Percentiles rank a stretch among this genome's conserved stretches.
Evolutionary conservation across 2,797 vertebrate species (phyloP).

Genomic region (Ctenochaetus hawaiiensis): DNA sequence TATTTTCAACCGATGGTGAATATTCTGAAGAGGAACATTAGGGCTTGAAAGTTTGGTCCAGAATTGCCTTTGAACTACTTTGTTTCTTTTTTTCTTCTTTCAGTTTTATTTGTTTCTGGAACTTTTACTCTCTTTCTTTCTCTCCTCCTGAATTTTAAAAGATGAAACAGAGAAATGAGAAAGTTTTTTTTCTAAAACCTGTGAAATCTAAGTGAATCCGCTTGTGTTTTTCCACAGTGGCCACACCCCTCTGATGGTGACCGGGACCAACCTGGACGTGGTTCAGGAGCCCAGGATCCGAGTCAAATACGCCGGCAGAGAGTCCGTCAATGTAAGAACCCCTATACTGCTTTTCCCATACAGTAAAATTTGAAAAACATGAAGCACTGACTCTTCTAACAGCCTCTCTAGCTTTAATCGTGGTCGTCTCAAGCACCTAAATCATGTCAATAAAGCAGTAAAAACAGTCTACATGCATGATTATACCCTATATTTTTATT

Average conservation of each 20-base stretch:
- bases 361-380: not conserved
- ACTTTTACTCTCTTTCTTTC: not conserved
- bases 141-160: not conserved
- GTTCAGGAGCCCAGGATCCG: slow-evolving; percentile 96
- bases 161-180: not conserved
- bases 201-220: not conserved
- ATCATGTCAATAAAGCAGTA: slow-evolving; percentile 75
- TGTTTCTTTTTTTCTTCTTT: slow-evolving; percentile 1
- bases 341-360: not conserved
- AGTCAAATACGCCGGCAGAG: slow-evolving; percentile 93
- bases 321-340: slow-evolving; percentile 95
- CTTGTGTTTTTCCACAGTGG: slow-evolving; percentile 83
- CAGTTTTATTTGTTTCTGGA: not conserved
- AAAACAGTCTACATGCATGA: slow-evolving; percentile 64
- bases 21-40: slow-evolving; percentile 30
- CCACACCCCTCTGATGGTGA: slow-evolving; percentile 93
- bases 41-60: slow-evolving; percentile 42
- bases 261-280: slow-evolving; percentile 96
- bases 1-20: slow-evolving; percentile 41
- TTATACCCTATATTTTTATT: slow-evolving; percentile 57
- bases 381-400: slow-evolving; percentile 31
- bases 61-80: slow-evolving; percentile 22
- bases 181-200: not conserved
- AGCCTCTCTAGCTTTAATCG: slow-evolving; percentile 48
- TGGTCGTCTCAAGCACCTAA: slow-evolving; percentile 40